Evolutionary conservation across 2,888 invertebrate genomes (phyloP), one percentile per base, ranked within the genome.

Genomic region (Therioaphis trifolii): DNA sequence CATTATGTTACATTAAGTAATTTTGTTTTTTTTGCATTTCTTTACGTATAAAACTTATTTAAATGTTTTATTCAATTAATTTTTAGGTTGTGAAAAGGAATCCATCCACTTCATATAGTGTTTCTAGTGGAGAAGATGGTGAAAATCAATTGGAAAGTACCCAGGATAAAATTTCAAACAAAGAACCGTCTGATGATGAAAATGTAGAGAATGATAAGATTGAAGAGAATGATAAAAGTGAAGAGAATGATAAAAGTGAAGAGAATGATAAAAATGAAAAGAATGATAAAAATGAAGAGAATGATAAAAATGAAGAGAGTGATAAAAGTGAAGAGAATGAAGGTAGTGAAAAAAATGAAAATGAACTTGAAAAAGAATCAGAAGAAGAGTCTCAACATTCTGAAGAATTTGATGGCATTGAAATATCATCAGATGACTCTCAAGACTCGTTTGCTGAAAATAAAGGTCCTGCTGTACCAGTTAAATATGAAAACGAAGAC

Each of bases 41-140:
- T 11, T 43, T 61, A n/a, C n/a, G n/a, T n/a, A n/a, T n/a, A n/a
- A n/a, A n/a, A n/a, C n/a, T n/a, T n/a, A n/a, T n/a, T n/a, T n/a
- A 27, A 5, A 14, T 12, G 18, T 0, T 29, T 12, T 77, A 14
- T 76, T 43, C 15, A 27, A 40, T 18, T 68, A 78, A 49, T 66
- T 71, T 82, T 2, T 18, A 82, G 82, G 74, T 82, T 52, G 82
- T 82, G 11, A 82, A 35, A 74, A 82, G 14, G n/a, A 18, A 52
- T 49, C 40, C 27, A 35, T 9, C 35, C 27, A 35, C 24, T 2
- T 0, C 63, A 35, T 46, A 40, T 74, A 74, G 24, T 63, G 27
- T 35, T 72, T 49, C 71, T 49, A 27, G 29, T 4, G 72, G 21
- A 29, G 80, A 82, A 49, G 46, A 63, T 49, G 49, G 12, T 29